Conservation (phyloP, 2,113 vertebrate species). For the Bolborhynchus lineola region DNA sequence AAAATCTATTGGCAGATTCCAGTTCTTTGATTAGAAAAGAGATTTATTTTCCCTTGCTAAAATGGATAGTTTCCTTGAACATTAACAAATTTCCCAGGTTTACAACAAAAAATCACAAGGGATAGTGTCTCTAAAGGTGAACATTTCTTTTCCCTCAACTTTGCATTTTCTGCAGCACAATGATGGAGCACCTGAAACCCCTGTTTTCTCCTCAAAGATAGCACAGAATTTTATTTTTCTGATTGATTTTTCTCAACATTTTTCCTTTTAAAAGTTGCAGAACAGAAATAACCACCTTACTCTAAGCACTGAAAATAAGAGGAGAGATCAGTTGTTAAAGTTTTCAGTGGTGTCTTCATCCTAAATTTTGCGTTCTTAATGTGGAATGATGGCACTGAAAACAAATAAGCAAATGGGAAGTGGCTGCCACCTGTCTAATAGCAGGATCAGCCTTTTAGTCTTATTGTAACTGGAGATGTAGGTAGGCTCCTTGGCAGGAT, state of each 20-base stretch:
- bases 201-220: constrained; percentile 9
- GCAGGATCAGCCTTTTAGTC: background rate
- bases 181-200: background rate
- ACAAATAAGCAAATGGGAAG: background rate
- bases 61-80: background rate
- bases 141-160: background rate
- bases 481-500: background rate
- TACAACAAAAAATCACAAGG: background rate
- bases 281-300: constrained; percentile 47
- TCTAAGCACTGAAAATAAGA: constrained; percentile 38
- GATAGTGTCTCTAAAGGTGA: background rate
- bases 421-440: background rate
- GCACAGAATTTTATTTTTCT: background rate
- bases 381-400: background rate
- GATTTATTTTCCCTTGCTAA: background rate
- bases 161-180: background rate
- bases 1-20: background rate
- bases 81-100: background rate
- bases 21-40: background rate
- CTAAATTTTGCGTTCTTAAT: background rate
- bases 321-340: background rate
- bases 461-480: background rate
- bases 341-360: constrained; percentile 12
- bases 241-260: background rate
- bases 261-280: constrained; percentile 3